A percentile compares a stretch with the other conserved stretches of the same genome.
Conservation (phyloP, 2,113 vertebrate genomes). For the Daphoenositta chrysoptera region DNA sequence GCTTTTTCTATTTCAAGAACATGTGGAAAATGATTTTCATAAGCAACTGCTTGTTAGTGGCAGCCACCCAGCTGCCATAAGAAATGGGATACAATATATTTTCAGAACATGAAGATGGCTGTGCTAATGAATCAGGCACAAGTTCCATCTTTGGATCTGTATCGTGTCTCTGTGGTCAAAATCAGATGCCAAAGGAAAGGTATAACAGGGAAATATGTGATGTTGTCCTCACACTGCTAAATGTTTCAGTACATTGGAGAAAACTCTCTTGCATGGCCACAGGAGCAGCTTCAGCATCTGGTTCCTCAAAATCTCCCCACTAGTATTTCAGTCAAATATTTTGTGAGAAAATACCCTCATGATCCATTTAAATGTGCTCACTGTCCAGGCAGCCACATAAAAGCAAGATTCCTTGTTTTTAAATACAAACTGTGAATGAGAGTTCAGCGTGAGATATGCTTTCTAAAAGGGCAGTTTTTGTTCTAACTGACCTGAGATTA, state of each 20-base stretch:
- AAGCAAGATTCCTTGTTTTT: neutral
- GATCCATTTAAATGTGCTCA: neutral
- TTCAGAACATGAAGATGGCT: neutral
- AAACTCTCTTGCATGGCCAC: neutral
- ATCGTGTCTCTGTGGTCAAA: neutral
- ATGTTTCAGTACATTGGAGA: neutral
- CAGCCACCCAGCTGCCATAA: constrained; percentile 25
- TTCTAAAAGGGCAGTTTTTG: constrained; percentile 13
- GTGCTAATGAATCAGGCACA: neutral
- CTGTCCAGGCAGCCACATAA: neutral
- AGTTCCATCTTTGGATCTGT: neutral
- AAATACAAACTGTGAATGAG: neutral
- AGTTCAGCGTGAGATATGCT: neutral
- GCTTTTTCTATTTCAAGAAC: constrained; percentile 48
- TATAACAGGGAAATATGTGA: neutral
- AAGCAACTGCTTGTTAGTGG: constrained; percentile 50
- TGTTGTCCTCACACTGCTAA: neutral
- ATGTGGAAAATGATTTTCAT: constrained; percentile 22
- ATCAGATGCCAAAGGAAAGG: neutral
- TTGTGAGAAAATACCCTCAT: neutral
- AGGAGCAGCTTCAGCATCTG: neutral
- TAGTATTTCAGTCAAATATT: neutral
- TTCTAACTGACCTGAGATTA: neutral
- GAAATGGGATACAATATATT: neutral
- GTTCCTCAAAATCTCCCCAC: neutral